These are phyloP conservation scores for Catotricha subobsoleta DNA, from an alignment of 2,888 invertebrate genomes.

Conservation along the genomic window DNA sequence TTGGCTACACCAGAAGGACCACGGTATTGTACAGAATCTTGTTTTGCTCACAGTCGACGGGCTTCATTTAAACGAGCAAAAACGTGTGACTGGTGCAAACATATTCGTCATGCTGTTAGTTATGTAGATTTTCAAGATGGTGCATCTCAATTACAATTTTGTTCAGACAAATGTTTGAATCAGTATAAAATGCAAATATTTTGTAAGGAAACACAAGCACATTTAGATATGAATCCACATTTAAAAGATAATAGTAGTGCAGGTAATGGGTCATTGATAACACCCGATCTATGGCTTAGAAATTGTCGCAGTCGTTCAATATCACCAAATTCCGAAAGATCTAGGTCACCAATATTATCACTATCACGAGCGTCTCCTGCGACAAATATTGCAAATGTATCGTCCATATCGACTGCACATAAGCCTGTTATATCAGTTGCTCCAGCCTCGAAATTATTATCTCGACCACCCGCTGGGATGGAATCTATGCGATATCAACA, in stretches of 20 bases:
- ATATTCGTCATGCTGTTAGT: slow-evolving; percentile 74
- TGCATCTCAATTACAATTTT: slow-evolving; percentile 77
- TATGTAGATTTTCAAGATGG: slow-evolving; percentile 87
- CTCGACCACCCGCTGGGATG: slow-evolving; percentile 16
- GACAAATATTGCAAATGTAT: slow-evolving; percentile 19
- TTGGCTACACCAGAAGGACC: slow-evolving; percentile 31
- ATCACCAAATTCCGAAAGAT: slow-evolving; percentile 38
- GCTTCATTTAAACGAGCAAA: slow-evolving; percentile 82
- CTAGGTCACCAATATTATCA: slow-evolving; percentile 27
- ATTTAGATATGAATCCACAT: slow-evolving; percentile 69
- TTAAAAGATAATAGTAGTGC: slow-evolving; percentile 32
- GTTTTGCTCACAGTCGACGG: slow-evolving; percentile 74
- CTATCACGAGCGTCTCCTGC: slow-evolving; percentile 12
- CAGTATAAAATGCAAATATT: slow-evolving; percentile 97
- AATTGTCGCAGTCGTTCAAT: slow-evolving; percentile 54
- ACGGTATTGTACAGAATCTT: slow-evolving; percentile 65
- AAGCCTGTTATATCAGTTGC: slow-evolving; percentile 47
- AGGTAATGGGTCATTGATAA: slow-evolving; percentile 39
- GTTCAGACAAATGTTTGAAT: slow-evolving; percentile 81
- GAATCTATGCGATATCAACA: neutral
- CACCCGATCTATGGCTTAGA: slow-evolving; percentile 78
- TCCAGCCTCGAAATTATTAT: slow-evolving; percentile 45
- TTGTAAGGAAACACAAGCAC: slow-evolving; percentile 83
- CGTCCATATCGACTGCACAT: slow-evolving; percentile 21
- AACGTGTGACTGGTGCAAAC: slow-evolving; percentile 87